These are phyloP conservation scores for Pao palembangensis DNA, from an alignment of 2,113 vertebrate species.

Conservation along the genomic window DNA sequence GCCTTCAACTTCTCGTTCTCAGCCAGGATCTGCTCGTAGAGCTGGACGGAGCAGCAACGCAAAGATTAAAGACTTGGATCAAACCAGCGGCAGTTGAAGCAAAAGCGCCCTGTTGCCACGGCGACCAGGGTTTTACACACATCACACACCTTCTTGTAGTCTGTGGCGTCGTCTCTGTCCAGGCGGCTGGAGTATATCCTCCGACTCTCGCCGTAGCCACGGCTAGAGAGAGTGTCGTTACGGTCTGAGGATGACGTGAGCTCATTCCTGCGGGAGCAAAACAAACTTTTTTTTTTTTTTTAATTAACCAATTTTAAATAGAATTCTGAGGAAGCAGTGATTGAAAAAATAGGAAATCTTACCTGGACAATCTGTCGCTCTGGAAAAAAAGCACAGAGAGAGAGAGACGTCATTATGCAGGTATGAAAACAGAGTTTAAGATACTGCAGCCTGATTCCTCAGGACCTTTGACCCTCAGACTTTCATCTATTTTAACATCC, in stretches of 20 bases:
- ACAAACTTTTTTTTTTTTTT: not conserved
- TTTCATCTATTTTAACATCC: constrained; percentile 29
- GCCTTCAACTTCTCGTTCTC: constrained; percentile 98
- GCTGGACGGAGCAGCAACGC: constrained; percentile 69
- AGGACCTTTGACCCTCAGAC: not conserved
- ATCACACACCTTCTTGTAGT: constrained; percentile 90
- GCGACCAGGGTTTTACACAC: not conserved
- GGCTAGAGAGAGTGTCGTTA: constrained; percentile 78
- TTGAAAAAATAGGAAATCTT: constrained; percentile 58
- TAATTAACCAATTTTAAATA: not conserved
- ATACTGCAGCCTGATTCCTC: not conserved
- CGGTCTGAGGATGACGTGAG: constrained; percentile 78
- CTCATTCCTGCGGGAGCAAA: constrained; percentile 76
- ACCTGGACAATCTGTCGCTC: constrained; percentile 88
- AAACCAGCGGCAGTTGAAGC: not conserved
- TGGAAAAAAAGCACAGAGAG: constrained; percentile 66
- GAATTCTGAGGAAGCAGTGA: not conserved
- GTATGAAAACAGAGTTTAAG: not conserved
- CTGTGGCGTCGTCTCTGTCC: constrained; percentile 88
- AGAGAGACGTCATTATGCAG: not conserved
- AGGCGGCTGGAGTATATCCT: constrained; percentile 84
- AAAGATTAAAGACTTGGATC: not conserved
- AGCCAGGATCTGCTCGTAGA: constrained; percentile 95
- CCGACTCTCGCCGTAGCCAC: constrained; percentile 83
- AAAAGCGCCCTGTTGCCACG: not conserved